phyloP scores from a whole-genome alignment of 2,797 vertebrate species.

The Phoebastria nigripes region DNA sequence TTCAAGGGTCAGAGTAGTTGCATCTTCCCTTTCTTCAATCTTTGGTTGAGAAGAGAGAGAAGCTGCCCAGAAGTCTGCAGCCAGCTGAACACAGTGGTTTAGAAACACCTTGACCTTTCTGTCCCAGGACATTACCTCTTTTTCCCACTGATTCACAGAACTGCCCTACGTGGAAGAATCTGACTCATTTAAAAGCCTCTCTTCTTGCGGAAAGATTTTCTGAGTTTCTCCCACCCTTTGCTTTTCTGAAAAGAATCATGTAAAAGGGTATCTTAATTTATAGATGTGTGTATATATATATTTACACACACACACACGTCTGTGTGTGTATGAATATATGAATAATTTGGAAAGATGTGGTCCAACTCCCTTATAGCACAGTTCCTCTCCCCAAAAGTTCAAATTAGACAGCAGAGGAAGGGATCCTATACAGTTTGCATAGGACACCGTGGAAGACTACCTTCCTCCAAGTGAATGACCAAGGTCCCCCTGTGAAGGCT shows the following conservation, averaged over 20 bases:
- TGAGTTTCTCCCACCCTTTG: background rate
- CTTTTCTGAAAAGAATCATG: background rate
- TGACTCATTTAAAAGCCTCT: background rate
- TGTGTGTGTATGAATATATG: background rate
- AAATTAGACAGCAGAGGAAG: background rate
- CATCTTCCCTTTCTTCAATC: background rate
- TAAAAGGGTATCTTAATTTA: background rate
- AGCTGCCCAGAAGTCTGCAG: background rate
- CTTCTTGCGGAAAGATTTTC: background rate
- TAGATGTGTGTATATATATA: background rate
- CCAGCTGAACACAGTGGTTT: background rate
- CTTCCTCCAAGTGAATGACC: background rate
- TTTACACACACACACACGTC: background rate
- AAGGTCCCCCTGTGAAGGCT: background rate
- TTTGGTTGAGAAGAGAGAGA: background rate
- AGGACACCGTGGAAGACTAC: background rate
- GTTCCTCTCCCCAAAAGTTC: background rate
- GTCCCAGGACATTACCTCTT: background rate
- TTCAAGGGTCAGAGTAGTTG: background rate
- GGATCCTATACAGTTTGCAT: background rate
- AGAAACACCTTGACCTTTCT: background rate
- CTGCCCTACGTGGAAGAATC: background rate
- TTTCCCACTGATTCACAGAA: background rate
- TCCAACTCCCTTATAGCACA: background rate
- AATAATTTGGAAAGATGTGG: background rate